Evolutionary conservation across 2,113 vertebrate species (phyloP), one percentile per base, ranked within the genome.

Genomic region (Dascyllus trimaculatus): DNA sequence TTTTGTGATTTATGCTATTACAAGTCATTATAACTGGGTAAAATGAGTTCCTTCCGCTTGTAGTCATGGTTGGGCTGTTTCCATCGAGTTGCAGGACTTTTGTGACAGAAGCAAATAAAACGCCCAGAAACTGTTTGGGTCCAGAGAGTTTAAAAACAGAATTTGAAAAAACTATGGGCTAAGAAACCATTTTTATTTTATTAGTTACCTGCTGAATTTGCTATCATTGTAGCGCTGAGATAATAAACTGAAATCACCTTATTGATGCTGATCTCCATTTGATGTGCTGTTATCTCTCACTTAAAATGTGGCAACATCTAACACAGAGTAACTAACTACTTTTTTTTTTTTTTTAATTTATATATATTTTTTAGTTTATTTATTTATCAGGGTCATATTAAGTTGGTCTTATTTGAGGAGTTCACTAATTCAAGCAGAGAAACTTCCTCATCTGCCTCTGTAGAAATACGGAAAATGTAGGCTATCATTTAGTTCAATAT

Each of bases 251-350:
- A 9, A 67, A 49, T 11, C 22, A 5, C 26, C 21, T 43, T 29
- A 17, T 35, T 40, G 49, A 25, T 4, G 1, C 29, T 53, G 2
- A 29, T 46, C 45, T n/a, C 17, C 25, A 43, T 7, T 38, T 56
- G 35, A 43, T 17, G 53, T 15, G 13, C 14, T 60, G 45, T 59
- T n/a, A 52, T 52, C 46, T 66, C 22, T 51, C 54, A 54, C 48
- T 49, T 40, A 56, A 65, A 66, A 29, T 45, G 49, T 64, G 68
- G 43, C 40, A 29, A 56, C 26, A 66, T 66, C 62, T 19, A 24
- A 19, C 45, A 38, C 24, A 73, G 38, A 40, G 38, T 40, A 2
- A 9, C 38, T 40, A 35, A 35, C 35, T 35, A 35, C 2, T 9
- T 35, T 35, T 35, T 43, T 3, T 14, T 43, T 43, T 43, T 43